Conservation (phyloP, 2,888 invertebrate species). For the Drosophila pseudotakahashii region DNA sequence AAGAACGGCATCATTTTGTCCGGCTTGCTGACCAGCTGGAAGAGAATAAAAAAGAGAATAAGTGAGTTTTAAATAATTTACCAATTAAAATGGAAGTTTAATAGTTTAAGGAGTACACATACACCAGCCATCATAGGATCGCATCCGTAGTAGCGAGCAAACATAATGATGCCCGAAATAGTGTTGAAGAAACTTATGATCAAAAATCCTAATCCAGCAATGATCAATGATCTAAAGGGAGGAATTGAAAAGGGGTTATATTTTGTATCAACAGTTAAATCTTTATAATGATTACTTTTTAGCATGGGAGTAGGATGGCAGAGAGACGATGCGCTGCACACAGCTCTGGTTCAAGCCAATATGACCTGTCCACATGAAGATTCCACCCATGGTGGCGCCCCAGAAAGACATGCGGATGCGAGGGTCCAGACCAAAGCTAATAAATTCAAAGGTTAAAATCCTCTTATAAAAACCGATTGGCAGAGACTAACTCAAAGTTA, state of each 20-base stretch:
- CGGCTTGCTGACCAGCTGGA: conserved; percentile 81
- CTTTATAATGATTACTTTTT: conserved; percentile 83
- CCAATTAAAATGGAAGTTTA: no score
- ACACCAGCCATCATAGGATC: conserved; percentile 86
- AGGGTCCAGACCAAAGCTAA: conserved; percentile 87
- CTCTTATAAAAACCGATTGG: background rate
- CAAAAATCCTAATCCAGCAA: conserved; percentile 86
- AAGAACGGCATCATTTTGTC: conserved; percentile 86
- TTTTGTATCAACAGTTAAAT: no score
- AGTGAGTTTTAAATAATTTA: no score
- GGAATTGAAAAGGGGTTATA: no score
- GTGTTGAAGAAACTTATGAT: conserved; percentile 86
- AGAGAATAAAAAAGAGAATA: no score
- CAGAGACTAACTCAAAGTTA: conserved; percentile 80
- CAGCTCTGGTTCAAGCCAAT: conserved; percentile 90
- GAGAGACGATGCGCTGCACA: conserved; percentile 89
- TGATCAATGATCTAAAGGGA: conserved; percentile 84
- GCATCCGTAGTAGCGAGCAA: conserved; percentile 86
- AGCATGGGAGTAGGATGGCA: conserved; percentile 86
- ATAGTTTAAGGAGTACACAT: conserved; percentile 39
- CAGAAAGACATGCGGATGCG: conserved; percentile 88
- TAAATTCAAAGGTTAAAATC: conserved; percentile 12
- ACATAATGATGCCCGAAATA: conserved; percentile 86
- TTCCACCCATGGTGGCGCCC: conserved; percentile 87
- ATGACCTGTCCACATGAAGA: conserved; percentile 87